Percentiles rank a stretch among this genome's conserved stretches.
phyloP scores from a whole-genome alignment of 2,113 vertebrate genomes.

The Pogona vitticeps region DNA sequence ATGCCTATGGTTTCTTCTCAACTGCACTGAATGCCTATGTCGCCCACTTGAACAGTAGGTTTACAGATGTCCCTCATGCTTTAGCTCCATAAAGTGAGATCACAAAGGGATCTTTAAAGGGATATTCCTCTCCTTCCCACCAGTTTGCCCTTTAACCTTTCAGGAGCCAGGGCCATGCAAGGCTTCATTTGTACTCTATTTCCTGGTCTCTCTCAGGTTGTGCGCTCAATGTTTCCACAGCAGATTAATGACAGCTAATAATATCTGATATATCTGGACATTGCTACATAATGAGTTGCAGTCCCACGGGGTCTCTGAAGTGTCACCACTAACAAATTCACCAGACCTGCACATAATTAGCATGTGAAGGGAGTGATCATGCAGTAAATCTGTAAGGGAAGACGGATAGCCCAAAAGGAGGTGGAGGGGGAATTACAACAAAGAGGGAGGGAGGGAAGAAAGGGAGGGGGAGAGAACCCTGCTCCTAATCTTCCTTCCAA shows the following conservation, averaged over 20 bases:
- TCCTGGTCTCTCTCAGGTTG: constrained; percentile 75
- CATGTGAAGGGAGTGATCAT: constrained; percentile 91
- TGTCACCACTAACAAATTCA: constrained; percentile 99
- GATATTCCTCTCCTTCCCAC: constrained; percentile 62
- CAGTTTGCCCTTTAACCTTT: constrained; percentile 85
- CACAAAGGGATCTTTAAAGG: constrained; percentile 47
- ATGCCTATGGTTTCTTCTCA: not conserved
- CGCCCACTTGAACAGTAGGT: not conserved
- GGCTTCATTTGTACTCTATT: constrained; percentile 81
- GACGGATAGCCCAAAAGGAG: constrained; percentile 83
- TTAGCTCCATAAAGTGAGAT: not conserved
- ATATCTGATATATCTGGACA: constrained; percentile 99
- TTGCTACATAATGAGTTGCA: constrained; percentile 96
- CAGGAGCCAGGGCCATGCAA: constrained; percentile 68
- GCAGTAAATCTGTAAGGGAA: constrained; percentile 91
- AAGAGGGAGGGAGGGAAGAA: not conserved
- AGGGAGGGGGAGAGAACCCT: constrained; percentile 70
- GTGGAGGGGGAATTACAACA: constrained; percentile 62
- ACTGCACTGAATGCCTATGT: not conserved
- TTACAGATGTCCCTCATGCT: not conserved
- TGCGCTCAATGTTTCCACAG: constrained; percentile 82
- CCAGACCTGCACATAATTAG: constrained; percentile 91
- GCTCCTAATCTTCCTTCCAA: constrained; percentile 82
- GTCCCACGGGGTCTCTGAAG: constrained; percentile 93
- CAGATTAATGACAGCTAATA: constrained; percentile 99